These are phyloP conservation scores for Agapornis roseicollis DNA, from an alignment of 2,113 vertebrate genomes.

Conservation along the genomic window DNA sequence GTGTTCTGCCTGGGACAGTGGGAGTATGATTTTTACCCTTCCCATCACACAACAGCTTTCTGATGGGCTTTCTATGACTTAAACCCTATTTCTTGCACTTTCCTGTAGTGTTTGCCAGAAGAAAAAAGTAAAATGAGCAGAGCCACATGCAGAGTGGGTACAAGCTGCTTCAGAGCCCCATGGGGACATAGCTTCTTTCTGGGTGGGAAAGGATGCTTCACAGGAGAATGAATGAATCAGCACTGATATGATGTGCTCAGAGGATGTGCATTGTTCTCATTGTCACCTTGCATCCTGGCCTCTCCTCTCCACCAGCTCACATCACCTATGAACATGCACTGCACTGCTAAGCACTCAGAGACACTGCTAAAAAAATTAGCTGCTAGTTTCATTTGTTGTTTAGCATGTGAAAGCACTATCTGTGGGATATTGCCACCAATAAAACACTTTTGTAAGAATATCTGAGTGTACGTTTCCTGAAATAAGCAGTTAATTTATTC, in stretches of 20 bases:
- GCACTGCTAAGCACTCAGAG: accelerated
- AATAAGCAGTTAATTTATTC: background rate
- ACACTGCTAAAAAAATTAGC: accelerated
- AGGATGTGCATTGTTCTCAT: accelerated
- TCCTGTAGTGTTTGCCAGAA: no score
- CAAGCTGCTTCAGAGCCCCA: accelerated
- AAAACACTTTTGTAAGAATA: background rate
- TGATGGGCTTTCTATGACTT: background rate
- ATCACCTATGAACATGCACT: accelerated
- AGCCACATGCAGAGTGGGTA: accelerated
- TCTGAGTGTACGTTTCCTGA: background rate
- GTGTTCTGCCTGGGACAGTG: background rate
- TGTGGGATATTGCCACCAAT: background rate
- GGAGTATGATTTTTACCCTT: background rate
- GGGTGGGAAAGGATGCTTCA: background rate
- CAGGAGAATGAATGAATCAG: background rate
- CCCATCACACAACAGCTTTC: background rate
- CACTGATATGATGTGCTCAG: background rate
- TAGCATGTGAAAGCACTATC: background rate
- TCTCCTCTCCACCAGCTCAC: background rate
- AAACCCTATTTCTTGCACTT: background rate
- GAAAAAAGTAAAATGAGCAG: accelerated
- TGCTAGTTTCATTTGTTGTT: background rate
- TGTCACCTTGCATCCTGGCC: background rate
- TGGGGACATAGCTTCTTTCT: accelerated